Evolutionary conservation across 2,797 vertebrate genomes (phyloP), one percentile per base, ranked within the genome.

Genomic region (Channa striata): DNA sequence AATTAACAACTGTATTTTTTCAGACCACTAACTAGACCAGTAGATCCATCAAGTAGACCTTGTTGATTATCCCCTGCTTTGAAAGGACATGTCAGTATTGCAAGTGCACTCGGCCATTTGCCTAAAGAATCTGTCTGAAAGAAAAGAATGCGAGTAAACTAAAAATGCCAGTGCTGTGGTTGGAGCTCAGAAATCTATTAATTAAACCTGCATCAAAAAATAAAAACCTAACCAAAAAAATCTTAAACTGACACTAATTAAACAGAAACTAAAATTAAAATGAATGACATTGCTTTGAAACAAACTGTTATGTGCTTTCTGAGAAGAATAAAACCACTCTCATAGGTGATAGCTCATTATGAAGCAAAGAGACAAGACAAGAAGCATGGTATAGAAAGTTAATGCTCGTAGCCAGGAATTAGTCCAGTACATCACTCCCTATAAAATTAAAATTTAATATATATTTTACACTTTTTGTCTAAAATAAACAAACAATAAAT

Each of bases 21-120:
- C 11, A 56, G 1, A 50, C 53, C 67, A 68, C 14, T 51, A 68
- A 74, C 20, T 25, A 46, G 63, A 60, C 58, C 71, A 81, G 59
- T 72, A 49, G 23, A 58, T 42, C 66, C 1, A 42, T 30, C 59
- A 77, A 37, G 51, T 50, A 61, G 68, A 19, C 59, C 33, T 50
- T 36, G 77, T 63, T 59, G 65, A 75, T 52, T 61, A 73, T 50
- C 61, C 73, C 68, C 68, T 81, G 73, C 53, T 78, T 59, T 67
- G n/a, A 63, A 11, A 66, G 70, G 53, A 79, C 59, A 63, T 59
- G 64, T 46, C 52, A 78, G 62, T 20, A 39, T 57, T 81, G 46
- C 30, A 36, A 46, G 62, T 21, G n/a, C 39, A 56, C 40, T 23
- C 47, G 25, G 40, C 51, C 56, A 52, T 67, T 56, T 70, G 46